A percentile compares a stretch with the other conserved stretches of the same genome.
Conservation (phyloP, 92 coral and sea anemone genomes). For the Phenganax marumi region DNA sequence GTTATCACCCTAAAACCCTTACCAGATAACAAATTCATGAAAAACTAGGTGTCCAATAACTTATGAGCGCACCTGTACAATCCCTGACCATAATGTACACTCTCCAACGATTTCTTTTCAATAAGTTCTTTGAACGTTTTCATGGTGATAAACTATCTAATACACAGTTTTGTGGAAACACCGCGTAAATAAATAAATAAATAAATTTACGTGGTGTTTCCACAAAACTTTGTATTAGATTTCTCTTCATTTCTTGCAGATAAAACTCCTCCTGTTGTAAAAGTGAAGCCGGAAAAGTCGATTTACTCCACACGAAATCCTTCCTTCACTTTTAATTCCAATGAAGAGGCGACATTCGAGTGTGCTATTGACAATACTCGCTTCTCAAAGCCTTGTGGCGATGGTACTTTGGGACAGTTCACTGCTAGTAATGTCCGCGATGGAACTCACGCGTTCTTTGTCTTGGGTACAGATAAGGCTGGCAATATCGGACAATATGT, state of each 20-base stretch:
- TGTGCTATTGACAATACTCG: conserved; percentile 36
- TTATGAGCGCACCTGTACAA: too few species aligned
- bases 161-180: too few species aligned
- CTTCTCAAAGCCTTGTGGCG: conserved; percentile 15
- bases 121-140: too few species aligned
- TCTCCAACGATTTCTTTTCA: too few species aligned
- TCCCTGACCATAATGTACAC: neutral
- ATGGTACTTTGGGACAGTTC: neutral
- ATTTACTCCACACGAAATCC: conserved; percentile 1
- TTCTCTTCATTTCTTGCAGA: conserved; percentile 17
- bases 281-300: neutral
- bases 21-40: too few species aligned
- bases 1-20: too few species aligned
- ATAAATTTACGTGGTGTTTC: too few species aligned
- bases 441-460: conserved; percentile 28
- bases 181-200: too few species aligned
- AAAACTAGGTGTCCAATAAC: too few species aligned
- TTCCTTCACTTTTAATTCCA: conserved; percentile 9
- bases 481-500: conserved; percentile 20
- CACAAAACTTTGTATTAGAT: neutral
- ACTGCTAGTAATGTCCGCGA: conserved; percentile 20
- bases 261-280: neutral
- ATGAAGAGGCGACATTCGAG: conserved; percentile 21
- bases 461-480: conserved; percentile 23
- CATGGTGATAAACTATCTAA: too few species aligned